Conservation (phyloP, 2,888 invertebrate species). For the Masnerella sp. region DNA sequence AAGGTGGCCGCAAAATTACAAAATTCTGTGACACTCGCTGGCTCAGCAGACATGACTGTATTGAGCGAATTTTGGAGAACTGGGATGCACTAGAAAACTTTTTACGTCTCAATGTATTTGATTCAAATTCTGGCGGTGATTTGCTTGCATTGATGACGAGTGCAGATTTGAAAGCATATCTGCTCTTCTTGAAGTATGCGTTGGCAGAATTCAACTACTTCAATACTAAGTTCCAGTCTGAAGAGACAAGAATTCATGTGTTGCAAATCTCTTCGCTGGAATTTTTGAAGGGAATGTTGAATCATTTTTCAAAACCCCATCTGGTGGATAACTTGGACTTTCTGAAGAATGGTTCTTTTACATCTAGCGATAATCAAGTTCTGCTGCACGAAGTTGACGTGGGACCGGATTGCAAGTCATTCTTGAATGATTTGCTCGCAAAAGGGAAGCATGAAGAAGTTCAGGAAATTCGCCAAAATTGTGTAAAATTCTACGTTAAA, state of each 20-base stretch:
- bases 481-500: conserved; percentile 11
- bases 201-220: conserved; percentile 52
- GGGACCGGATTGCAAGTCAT: conserved; percentile 3
- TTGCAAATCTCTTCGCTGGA: conserved; percentile 31
- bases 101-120: neutral
- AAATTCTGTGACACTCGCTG: conserved; percentile 17
- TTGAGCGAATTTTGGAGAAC: conserved; percentile 21
- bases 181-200: conserved; percentile 42
- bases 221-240: conserved; percentile 49
- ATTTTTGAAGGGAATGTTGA: conserved; percentile 20
- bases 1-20: conserved; percentile 8
- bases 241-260: conserved; percentile 36
- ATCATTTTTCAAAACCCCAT: conserved; percentile 37
- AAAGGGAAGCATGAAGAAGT: neutral
- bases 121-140: neutral
- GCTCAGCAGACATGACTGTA: conserved; percentile 8
- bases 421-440: neutral
- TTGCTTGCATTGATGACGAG: neutral
- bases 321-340: neutral
- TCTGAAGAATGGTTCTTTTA: neutral
- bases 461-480: neutral
- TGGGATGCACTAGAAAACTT: conserved; percentile 18
- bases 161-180: conserved; percentile 34
- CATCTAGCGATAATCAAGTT: neutral
- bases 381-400: conserved; percentile 8